Conservation (phyloP, 1,140 invertebrate species). For the Patella vulgata region DNA sequence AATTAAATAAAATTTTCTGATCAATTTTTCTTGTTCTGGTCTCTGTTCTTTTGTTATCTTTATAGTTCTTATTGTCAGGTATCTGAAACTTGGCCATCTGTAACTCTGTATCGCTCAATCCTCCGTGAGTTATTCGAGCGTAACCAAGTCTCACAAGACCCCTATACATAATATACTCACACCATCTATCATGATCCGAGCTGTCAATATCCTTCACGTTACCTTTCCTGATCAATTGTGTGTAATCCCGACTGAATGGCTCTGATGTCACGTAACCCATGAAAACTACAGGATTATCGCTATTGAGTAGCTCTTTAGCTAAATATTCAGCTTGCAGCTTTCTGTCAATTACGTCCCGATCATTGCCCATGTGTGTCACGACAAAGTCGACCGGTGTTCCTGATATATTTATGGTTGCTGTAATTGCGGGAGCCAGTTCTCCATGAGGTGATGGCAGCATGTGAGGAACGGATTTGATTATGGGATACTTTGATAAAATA, state of each 20-base stretch:
- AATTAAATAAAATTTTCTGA: conserved; percentile 43
- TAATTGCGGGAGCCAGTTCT: conserved; percentile 65
- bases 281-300: conserved; percentile 61
- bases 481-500: conserved; percentile 66
- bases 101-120: conserved; percentile 66
- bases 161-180: conserved; percentile 66
- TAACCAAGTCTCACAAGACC: conserved; percentile 62
- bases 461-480: conserved; percentile 65
- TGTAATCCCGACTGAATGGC: conserved; percentile 59
- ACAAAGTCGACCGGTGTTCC: conserved; percentile 64
- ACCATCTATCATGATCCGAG: conserved; percentile 60
- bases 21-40: conserved; percentile 42
- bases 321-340: conserved; percentile 61
- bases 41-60: conserved; percentile 50
- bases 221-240: conserved; percentile 46
- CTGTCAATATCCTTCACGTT: conserved; percentile 62
- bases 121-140: conserved; percentile 64
- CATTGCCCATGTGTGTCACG: conserved; percentile 67
- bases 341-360: conserved; percentile 63
- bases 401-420: conserved; percentile 63
- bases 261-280: conserved; percentile 64
- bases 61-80: conserved; percentile 50
- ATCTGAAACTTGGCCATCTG: conserved; percentile 65
- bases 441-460: conserved; percentile 65
- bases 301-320: conserved; percentile 50